Evolutionary conservation across 2,888 invertebrate genomes (phyloP).

Genomic region (Acronicta psi): DNA sequence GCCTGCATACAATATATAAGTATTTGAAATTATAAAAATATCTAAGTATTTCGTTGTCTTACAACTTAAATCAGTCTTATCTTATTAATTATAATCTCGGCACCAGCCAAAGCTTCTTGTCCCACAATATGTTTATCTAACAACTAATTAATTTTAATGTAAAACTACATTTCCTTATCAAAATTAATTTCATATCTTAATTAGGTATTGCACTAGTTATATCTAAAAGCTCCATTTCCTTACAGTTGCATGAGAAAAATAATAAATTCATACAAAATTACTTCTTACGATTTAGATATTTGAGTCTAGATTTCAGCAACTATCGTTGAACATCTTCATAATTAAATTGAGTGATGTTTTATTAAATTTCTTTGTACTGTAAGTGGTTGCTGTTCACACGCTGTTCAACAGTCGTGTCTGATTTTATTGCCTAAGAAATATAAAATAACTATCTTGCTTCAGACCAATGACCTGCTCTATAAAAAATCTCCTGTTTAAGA

Average conservation of each 20-base stretch:
- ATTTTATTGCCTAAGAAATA: slow-evolving; percentile 37
- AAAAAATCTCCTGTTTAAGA: slow-evolving; percentile 1
- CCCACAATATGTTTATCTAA: slow-evolving; percentile 10
- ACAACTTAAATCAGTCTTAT: neutral
- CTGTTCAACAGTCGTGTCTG: slow-evolving; percentile 46
- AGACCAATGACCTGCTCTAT: slow-evolving; percentile 30
- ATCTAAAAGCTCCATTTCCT: slow-evolving; percentile 52
- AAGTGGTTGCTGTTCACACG: slow-evolving; percentile 56
- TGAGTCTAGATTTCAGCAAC: slow-evolving; percentile 33
- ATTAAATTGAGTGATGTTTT: slow-evolving; percentile 62
- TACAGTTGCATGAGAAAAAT: slow-evolving; percentile 37
- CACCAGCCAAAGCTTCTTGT: neutral
- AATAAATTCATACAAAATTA: slow-evolving; percentile 24
- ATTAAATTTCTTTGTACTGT: slow-evolving; percentile 61
- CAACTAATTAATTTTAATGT: slow-evolving; percentile 19
- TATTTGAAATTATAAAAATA: too few species aligned
- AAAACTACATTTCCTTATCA: slow-evolving; percentile 36
- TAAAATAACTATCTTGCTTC: slow-evolving; percentile 20
- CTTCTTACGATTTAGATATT: slow-evolving; percentile 13
- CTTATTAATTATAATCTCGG: neutral
- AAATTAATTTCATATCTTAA: slow-evolving; percentile 42
- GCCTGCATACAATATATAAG: neutral
- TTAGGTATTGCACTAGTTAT: slow-evolving; percentile 44
- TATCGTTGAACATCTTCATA: slow-evolving; percentile 44
- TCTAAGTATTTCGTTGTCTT: too few species aligned